phyloP scores from a whole-genome alignment of 2,888 invertebrate genomes.

The Drosophila meridionalis region DNA sequence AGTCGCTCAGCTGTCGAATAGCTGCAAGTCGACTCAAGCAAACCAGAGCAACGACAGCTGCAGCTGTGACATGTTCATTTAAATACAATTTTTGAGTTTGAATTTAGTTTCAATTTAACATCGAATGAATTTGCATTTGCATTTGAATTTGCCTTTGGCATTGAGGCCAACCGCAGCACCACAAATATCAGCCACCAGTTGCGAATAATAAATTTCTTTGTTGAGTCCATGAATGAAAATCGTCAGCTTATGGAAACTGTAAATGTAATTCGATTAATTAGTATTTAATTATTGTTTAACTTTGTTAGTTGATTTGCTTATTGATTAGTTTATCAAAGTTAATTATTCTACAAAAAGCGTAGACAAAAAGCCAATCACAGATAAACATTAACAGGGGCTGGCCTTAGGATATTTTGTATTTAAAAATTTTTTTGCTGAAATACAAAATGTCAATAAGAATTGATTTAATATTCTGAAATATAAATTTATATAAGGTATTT shows the following conservation, averaged over 20 bases:
- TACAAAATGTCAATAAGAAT: too few species aligned
- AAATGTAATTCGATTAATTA: constrained; percentile 4
- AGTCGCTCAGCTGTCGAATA: background rate
- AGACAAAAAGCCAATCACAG: background rate
- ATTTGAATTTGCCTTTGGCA: constrained; percentile 14
- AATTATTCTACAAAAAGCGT: background rate
- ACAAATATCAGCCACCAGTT: constrained; percentile 32
- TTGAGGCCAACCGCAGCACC: background rate
- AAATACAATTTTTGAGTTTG: background rate
- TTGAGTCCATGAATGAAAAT: background rate
- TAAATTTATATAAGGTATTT: too few species aligned
- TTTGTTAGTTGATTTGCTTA: background rate
- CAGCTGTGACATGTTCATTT: constrained; percentile 14
- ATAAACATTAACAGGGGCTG: too few species aligned
- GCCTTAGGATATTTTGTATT: background rate
- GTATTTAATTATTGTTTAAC: constrained; percentile 5
- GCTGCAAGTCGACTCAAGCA: constrained; percentile 17
- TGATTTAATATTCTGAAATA: too few species aligned
- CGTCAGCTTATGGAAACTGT: constrained; percentile 3
- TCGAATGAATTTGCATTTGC: constrained; percentile 27
- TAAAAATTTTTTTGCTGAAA: too few species aligned
- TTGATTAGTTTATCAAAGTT: background rate
- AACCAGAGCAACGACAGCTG: constrained; percentile 3
- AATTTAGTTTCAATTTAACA: background rate
- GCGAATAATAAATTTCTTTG: constrained; percentile 28